Conservation (phyloP, 1,140 invertebrate genomes). For the Galendromus occidentalis region DNA sequence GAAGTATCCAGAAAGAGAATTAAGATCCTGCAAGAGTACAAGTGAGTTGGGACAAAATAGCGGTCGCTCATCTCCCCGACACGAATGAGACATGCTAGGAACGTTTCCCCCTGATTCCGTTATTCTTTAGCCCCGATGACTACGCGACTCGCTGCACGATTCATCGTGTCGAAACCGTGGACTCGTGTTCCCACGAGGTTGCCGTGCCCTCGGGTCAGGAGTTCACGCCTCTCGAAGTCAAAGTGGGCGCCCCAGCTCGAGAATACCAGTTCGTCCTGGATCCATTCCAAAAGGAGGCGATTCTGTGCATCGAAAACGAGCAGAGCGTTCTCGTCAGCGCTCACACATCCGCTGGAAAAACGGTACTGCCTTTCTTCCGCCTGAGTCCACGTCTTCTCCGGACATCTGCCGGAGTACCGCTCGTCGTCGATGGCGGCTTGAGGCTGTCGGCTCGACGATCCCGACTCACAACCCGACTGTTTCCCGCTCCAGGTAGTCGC, state of each 20-base stretch:
- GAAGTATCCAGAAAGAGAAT: neutral
- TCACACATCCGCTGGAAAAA: conserved; percentile 99
- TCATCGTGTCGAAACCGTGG: conserved; percentile 59
- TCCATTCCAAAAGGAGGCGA: conserved; percentile 94
- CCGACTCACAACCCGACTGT: no score
- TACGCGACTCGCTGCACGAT: conserved; percentile 46
- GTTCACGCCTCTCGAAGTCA: conserved; percentile 42
- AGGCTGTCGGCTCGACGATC: no score
- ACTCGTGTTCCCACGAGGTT: conserved; percentile 28
- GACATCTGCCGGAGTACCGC: no score
- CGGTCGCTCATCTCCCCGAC: neutral
- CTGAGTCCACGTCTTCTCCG: no score
- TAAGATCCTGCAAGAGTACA: neutral
- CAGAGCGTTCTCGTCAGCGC: conserved; percentile 93
- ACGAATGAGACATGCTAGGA: neutral
- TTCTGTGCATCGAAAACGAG: conserved; percentile 90
- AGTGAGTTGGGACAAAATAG: neutral
- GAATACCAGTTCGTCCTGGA: conserved; percentile 87
- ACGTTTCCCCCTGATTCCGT: neutral
- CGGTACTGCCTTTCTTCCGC: conserved; percentile 36
- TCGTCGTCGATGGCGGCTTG: no score
- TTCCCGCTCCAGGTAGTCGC: conserved; percentile 15
- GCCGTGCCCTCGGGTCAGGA: conserved; percentile 64
- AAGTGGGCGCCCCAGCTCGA: conserved; percentile 50
- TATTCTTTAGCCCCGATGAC: conserved; percentile 18